These are phyloP conservation scores for Apodemus sylvaticus DNA, from an alignment of 2,113 vertebrate species.

Conservation along the genomic window DNA sequence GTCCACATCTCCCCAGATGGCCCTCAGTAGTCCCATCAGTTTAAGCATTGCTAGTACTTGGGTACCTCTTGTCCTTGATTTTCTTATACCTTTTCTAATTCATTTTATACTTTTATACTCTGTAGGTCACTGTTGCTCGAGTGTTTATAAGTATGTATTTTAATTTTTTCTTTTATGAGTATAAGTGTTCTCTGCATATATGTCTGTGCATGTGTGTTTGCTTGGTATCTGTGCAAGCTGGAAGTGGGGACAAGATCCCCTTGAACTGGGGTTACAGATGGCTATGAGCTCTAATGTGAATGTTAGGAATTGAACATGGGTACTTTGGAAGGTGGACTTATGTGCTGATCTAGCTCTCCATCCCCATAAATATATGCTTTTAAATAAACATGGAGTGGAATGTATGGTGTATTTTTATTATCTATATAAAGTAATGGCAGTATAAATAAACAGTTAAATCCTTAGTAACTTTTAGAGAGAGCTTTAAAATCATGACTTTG, in stretches of 20 bases:
- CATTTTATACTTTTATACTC: not conserved
- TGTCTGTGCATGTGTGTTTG: not conserved
- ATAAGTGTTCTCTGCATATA: not conserved
- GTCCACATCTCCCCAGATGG: not conserved
- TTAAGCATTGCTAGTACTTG: not conserved
- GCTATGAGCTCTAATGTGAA: not conserved
- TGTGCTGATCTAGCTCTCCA: not conserved
- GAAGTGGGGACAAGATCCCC: too few species aligned
- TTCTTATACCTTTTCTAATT: not conserved
- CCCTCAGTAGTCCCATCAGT: not conserved
- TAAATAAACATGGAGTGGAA: not conserved
- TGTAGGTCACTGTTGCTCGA: not conserved
- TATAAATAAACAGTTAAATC: constrained; percentile 5
- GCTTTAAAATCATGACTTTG: not conserved
- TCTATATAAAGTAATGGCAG: not conserved
- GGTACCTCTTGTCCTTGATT: not conserved
- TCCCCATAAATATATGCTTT: not conserved
- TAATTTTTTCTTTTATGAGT: not conserved
- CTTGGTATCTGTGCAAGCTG: not conserved
- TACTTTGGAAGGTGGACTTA: not conserved
- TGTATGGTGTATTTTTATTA: not conserved
- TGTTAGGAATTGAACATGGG: not conserved
- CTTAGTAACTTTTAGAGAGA: not conserved
- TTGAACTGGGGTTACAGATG: not conserved
- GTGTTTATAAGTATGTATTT: not conserved